These are phyloP conservation scores for Chymomyza amoena DNA, from an alignment of 2,888 invertebrate genomes.

Conservation along the genomic window DNA sequence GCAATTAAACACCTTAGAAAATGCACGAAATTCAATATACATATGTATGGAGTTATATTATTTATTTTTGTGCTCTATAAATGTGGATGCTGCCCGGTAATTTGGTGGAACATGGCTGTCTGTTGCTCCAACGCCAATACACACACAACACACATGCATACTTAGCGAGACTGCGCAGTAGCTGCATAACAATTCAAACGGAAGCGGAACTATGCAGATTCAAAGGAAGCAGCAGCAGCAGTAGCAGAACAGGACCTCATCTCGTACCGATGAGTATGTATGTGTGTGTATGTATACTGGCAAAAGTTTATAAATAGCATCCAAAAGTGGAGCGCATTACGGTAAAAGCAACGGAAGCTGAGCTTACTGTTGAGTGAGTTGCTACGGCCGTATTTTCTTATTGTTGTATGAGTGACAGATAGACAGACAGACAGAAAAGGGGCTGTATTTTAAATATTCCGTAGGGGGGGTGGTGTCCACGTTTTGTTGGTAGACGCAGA, in stretches of 20 bases:
- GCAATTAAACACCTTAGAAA: slow-evolving; percentile 19
- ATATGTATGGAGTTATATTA: slow-evolving; percentile 48
- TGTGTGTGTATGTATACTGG: slow-evolving; percentile 35
- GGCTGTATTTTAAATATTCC: not conserved
- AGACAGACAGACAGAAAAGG: not conserved
- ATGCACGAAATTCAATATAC: slow-evolving; percentile 61
- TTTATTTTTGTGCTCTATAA: slow-evolving; percentile 22
- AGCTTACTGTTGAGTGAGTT: slow-evolving; percentile 42
- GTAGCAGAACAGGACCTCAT: not conserved
- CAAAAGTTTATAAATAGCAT: slow-evolving; percentile 65
- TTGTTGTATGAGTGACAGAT: not conserved
- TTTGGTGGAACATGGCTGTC: slow-evolving; percentile 18
- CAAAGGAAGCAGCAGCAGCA: slow-evolving; percentile 50
- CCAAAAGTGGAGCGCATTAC: slow-evolving; percentile 66
- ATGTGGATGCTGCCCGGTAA: slow-evolving; percentile 24
- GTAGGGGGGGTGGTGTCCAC: not conserved
- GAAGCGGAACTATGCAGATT: slow-evolving; percentile 73
- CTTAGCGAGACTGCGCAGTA: slow-evolving; percentile 55
- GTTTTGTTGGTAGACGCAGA: not conserved
- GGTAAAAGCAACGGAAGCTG: slow-evolving; percentile 48
- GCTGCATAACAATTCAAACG: slow-evolving; percentile 35
- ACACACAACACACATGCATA: slow-evolving; percentile 9
- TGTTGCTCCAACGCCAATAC: not conserved
- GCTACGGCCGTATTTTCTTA: not conserved
- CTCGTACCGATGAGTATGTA: slow-evolving; percentile 21